Base-by-base conservation (phyloP, 2,113 vertebrate species). In the Xenopus laevis region DNA sequence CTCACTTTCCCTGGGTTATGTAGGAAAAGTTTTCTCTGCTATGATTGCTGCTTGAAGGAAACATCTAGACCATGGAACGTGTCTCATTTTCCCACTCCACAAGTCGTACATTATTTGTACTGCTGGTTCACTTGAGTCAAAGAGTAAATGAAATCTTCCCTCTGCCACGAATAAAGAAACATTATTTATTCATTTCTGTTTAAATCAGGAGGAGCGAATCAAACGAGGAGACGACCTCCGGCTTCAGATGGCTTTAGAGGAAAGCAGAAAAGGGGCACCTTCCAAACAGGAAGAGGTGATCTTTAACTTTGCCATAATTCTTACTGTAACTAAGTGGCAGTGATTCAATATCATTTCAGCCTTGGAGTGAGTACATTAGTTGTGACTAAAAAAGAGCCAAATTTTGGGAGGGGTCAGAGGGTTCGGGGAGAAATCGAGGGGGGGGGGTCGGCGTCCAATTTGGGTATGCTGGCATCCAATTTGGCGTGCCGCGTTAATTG, bases 191-290 rank as follows among this genome's bases (percentile, higher is more conserved):
- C 16, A 13, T 12, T 67, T 67, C 18, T 67, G 63, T 59, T 77
- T 50, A 63, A 21, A 57, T 57, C 84, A 97, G 95, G 95, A 97
- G 80, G 94, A 96, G 78, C 85, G 95, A 57, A 90, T 97, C 78
- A 91, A 94, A 16, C 87, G 95, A 11, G 95, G 95, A 13, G 95
- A 97, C 1, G 94, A 97, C 83, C 88, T 97, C 75, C 89, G 95
- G 77, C 89, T 97, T 71, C 94, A 96, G 86, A 96, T 97, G 95
- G 95, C 95, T 77, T 90, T 97, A 0, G 95, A 97, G 79, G 95
- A 97, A 85, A 96, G 95, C 86, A 94, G 82, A 85, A 88, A 93
- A 78, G 93, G 94, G 82, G 75, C 78, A 1, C 81, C 75, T 46
- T 33, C 87, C 20, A 91, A 93, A 83, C 84, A 92, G 66, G 92